phyloP scores from a whole-genome alignment of 2,113 vertebrate species.

The Dipodomys ordii region DNA sequence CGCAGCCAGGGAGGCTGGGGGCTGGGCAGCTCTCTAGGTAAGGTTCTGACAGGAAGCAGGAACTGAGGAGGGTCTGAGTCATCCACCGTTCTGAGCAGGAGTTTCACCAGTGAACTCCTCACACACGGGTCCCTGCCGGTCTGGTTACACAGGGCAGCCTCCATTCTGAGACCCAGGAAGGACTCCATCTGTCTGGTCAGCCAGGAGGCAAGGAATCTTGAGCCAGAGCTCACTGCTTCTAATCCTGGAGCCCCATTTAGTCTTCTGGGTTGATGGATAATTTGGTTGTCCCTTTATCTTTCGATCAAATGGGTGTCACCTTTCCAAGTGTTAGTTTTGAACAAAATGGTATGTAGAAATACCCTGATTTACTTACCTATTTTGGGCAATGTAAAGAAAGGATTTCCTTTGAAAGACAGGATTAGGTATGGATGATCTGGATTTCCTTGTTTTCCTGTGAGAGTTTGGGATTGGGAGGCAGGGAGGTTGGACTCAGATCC shows the following conservation, averaged over 20 bases:
- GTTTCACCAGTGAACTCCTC: not conserved
- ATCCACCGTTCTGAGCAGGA: not conserved
- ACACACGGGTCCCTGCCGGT: not conserved
- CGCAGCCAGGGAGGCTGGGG: not conserved
- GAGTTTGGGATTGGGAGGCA: not conserved
- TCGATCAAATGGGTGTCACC: not conserved
- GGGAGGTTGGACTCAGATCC: not conserved
- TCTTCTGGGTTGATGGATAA: not conserved
- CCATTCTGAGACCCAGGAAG: not conserved
- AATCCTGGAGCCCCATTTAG: not conserved
- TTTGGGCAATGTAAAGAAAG: not conserved
- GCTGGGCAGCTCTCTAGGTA: not conserved
- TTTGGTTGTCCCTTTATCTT: slow-evolving; percentile 24
- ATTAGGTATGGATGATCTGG: not conserved
- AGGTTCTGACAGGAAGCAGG: not conserved
- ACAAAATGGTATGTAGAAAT: slow-evolving; percentile 16
- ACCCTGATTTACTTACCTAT: not conserved
- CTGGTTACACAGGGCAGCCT: not conserved
- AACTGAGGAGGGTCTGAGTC: not conserved
- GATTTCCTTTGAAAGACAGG: not conserved
- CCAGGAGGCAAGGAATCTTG: not conserved
- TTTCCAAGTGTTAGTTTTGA: slow-evolving; percentile 30
- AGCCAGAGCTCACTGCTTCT: not conserved
- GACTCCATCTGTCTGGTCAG: not conserved
- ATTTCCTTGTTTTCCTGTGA: not conserved